Conservation (phyloP, 2,797 vertebrate genomes). For the Cynopterus sphinx region DNA sequence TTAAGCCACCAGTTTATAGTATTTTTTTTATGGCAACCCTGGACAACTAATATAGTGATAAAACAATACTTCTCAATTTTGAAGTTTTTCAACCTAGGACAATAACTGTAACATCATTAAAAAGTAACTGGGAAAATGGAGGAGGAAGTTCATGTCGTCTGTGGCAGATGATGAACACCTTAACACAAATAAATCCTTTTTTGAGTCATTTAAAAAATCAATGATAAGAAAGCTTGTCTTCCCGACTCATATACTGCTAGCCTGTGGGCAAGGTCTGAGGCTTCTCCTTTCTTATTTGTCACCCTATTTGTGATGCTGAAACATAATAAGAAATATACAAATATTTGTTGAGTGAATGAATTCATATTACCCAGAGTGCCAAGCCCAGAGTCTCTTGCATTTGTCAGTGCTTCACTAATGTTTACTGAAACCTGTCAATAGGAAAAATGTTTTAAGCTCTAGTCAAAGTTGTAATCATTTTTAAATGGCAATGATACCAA, state of each 20-base stretch:
- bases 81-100: neutral
- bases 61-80: neutral
- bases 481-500: slow-evolving; percentile 60
- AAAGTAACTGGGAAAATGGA: neutral
- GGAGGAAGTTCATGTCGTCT: neutral
- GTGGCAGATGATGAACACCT: neutral
- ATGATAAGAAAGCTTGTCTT: neutral
- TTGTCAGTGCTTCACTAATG: neutral
- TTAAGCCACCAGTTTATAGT: neutral
- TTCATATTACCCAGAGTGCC: neutral
- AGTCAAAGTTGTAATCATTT: slow-evolving; percentile 53
- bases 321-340: neutral
- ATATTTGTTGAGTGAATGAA: neutral
- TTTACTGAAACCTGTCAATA: neutral
- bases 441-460: neutral
- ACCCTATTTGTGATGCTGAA: neutral
- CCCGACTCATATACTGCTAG: neutral
- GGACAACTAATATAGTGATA: neutral
- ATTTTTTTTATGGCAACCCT: neutral
- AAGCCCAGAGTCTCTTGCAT: neutral
- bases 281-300: neutral
- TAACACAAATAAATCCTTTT: neutral
- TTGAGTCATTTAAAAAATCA: neutral
- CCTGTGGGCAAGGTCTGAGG: neutral
- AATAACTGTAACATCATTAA: neutral